A percentile compares a stretch with the other conserved stretches of the same genome.
Evolutionary conservation across 2,113 vertebrate species (phyloP).

Genomic region (Sterna hirundo): DNA sequence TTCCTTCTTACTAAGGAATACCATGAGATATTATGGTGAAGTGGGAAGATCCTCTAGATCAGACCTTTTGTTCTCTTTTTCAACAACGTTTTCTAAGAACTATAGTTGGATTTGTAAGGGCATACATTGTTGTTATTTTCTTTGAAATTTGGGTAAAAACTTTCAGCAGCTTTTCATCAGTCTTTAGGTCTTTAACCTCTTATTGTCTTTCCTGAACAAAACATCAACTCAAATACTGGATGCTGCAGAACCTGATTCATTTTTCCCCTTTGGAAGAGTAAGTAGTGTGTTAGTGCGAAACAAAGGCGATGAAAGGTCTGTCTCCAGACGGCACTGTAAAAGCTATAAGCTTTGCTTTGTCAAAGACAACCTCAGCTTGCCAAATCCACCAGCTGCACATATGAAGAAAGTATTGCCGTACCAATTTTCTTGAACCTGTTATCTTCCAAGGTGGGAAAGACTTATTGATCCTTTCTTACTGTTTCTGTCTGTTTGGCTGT

Average conservation of each 20-base stretch:
- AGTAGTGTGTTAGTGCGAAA: neutral
- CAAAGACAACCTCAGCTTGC: neutral
- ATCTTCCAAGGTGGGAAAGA: neutral
- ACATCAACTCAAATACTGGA: neutral
- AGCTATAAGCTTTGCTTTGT: neutral
- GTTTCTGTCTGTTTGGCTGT: neutral
- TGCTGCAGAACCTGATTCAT: neutral
- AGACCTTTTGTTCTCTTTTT: neutral
- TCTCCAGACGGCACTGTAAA: neutral
- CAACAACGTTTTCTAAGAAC: neutral
- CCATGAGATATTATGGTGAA: neutral
- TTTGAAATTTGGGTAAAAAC: neutral
- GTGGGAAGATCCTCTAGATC: neutral
- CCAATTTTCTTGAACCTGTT: neutral
- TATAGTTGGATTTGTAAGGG: neutral
- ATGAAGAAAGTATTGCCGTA: neutral
- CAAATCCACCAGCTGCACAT: neutral
- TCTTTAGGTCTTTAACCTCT: neutral
- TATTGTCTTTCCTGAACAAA: neutral
- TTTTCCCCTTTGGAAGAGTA: neutral
- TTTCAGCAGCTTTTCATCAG: neutral
- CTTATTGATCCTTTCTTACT: neutral
- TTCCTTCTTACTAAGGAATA: neutral
- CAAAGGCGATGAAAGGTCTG: neutral
- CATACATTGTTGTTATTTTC: neutral